Conservation (phyloP, 2,797 vertebrate species). For the Mus spretus region DNA sequence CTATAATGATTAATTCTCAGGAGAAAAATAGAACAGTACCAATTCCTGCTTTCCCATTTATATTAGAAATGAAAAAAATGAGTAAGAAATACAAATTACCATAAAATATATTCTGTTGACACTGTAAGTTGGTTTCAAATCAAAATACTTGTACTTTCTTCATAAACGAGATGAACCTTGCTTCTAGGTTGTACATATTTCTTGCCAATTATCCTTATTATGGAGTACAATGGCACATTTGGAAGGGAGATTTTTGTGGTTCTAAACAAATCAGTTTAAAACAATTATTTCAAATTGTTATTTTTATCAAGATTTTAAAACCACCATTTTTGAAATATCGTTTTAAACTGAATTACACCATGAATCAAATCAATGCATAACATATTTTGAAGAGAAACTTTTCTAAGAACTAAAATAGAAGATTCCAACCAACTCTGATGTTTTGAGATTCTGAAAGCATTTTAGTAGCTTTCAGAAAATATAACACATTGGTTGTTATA, state of each 20-base stretch:
- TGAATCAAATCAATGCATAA: neutral
- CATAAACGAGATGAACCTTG: neutral
- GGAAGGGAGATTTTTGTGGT: neutral
- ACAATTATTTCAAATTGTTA: neutral
- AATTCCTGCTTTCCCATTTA: neutral
- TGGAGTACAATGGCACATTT: neutral
- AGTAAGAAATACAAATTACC: neutral
- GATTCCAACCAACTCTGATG: neutral
- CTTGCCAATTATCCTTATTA: neutral
- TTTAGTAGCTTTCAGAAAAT: constrained; percentile 1
- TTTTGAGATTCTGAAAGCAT: constrained; percentile 33
- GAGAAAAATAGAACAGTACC: neutral
- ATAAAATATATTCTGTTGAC: constrained; percentile 45
- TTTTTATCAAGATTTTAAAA: neutral
- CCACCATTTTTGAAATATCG: neutral
- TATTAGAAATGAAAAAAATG: neutral
- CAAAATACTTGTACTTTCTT: neutral
- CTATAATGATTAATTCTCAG: neutral
- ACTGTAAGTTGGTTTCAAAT: neutral
- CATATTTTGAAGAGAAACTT: neutral
- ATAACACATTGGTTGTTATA: neutral
- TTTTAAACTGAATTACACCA: constrained; percentile 30
- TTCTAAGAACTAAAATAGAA: neutral
- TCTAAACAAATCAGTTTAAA: neutral
- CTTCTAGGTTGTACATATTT: neutral